These are phyloP conservation scores for Petrocephalus sullivani DNA, from an alignment of 2,797 vertebrate genomes.

Conservation along the genomic window DNA sequence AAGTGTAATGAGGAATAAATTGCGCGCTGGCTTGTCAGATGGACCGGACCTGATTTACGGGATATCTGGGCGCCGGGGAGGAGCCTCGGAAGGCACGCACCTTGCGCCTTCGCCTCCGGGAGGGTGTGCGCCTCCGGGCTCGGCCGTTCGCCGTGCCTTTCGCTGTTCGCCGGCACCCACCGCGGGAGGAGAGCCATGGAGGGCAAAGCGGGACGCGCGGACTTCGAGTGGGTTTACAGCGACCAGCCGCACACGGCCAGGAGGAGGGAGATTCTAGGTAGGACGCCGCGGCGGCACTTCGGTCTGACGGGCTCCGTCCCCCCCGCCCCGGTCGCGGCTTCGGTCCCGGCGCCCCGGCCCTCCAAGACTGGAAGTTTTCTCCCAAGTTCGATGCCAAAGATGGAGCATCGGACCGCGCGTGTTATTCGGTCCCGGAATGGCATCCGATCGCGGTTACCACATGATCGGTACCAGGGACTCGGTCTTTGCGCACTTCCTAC, in stretches of 20 bases:
- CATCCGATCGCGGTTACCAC: neutral
- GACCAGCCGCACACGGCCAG: slow-evolving; percentile 74
- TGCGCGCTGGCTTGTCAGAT: neutral
- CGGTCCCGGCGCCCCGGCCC: neutral
- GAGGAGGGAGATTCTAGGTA: slow-evolving; percentile 71
- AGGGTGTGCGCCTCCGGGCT: neutral
- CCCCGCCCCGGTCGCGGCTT: neutral
- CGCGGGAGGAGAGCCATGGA: slow-evolving; percentile 49
- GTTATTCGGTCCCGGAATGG: neutral
- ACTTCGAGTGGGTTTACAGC: slow-evolving; percentile 77
- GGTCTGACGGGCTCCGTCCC: neutral
- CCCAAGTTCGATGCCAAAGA: neutral
- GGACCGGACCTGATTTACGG: neutral
- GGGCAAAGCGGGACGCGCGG: slow-evolving; percentile 59
- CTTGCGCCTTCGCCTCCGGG: neutral
- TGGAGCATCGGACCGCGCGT: neutral
- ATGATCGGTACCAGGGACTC: too few species aligned
- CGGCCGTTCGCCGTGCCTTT: neutral
- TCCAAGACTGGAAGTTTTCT: neutral
- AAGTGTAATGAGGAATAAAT: neutral
- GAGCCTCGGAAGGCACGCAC: neutral
- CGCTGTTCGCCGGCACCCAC: neutral
- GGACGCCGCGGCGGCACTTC: slow-evolving; percentile 26
- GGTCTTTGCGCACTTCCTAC: neutral
- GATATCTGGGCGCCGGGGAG: neutral